These are phyloP conservation scores for Sebastes flavidus DNA, from an alignment of 2,797 vertebrate species.

Conservation along the genomic window DNA sequence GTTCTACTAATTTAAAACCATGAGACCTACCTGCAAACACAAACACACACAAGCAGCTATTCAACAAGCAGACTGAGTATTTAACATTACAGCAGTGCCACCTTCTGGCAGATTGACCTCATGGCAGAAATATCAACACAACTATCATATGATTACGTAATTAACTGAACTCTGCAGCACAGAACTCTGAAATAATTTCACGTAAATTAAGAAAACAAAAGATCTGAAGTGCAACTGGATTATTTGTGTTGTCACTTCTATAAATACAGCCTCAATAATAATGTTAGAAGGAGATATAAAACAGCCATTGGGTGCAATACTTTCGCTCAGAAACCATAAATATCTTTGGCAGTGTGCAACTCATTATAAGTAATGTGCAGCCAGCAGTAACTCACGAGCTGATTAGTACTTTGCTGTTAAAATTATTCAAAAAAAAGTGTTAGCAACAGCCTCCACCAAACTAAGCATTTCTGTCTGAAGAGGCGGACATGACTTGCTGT, in stretches of 20 bases:
- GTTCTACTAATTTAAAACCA: neutral
- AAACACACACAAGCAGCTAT: conserved; percentile 28
- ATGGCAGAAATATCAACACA: conserved; percentile 4
- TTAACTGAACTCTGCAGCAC: neutral
- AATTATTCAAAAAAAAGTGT: conserved; percentile 31
- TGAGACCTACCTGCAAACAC: conserved; percentile 6
- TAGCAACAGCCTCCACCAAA: conserved; percentile 68
- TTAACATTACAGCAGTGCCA: conserved; percentile 39
- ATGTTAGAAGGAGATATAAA: neutral
- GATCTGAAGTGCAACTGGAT: neutral
- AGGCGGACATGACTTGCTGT: conserved; percentile 76
- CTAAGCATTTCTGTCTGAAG: conserved; percentile 61
- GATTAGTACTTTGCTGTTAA: conserved; percentile 29
- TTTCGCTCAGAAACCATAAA: neutral
- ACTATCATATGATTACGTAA: neutral
- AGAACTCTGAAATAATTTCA: neutral
- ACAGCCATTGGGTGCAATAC: neutral
- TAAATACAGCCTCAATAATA: neutral
- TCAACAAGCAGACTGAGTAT: neutral
- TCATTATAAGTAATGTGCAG: conserved; percentile 10
- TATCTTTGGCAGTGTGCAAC: neutral
- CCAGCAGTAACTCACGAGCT: neutral
- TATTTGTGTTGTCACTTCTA: neutral
- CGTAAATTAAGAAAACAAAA: neutral
- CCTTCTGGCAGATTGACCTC: conserved; percentile 47